Conservation (phyloP, 2,113 vertebrate species). For the Serinus canaria region DNA sequence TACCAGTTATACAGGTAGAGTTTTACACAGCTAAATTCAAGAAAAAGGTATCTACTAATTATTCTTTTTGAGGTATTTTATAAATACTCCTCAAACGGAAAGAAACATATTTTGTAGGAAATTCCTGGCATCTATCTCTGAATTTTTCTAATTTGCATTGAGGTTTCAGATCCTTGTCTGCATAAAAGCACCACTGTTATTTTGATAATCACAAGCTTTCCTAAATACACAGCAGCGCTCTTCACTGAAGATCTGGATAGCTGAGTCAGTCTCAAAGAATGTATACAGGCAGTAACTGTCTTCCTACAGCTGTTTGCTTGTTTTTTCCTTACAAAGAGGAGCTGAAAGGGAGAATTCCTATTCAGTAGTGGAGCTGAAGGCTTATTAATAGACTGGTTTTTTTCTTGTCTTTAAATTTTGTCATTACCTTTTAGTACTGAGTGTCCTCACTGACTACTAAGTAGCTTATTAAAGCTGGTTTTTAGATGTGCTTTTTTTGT, state of each 20-base stretch:
- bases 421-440: neutral
- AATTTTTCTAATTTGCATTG: neutral
- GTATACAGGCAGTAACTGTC: neutral
- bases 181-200: neutral
- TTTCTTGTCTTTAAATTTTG: neutral
- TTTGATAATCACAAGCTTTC: neutral
- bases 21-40: neutral
- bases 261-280: neutral
- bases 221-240: neutral
- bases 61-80: neutral
- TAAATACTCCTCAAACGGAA: neutral
- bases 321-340: neutral
- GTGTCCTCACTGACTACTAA: neutral
- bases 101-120: neutral
- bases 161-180: neutral
- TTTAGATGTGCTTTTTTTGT: constrained; percentile 30
- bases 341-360: neutral
- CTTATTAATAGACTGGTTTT: constrained; percentile 7
- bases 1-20: neutral
- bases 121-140: neutral
- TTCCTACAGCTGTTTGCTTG: constrained; percentile 17
- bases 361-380: constrained; percentile 1
- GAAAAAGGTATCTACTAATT: neutral
- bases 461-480: constrained; percentile 23
- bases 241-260: neutral